Conservation (phyloP, 2,797 vertebrate genomes). For the Heliangelus exortis region DNA sequence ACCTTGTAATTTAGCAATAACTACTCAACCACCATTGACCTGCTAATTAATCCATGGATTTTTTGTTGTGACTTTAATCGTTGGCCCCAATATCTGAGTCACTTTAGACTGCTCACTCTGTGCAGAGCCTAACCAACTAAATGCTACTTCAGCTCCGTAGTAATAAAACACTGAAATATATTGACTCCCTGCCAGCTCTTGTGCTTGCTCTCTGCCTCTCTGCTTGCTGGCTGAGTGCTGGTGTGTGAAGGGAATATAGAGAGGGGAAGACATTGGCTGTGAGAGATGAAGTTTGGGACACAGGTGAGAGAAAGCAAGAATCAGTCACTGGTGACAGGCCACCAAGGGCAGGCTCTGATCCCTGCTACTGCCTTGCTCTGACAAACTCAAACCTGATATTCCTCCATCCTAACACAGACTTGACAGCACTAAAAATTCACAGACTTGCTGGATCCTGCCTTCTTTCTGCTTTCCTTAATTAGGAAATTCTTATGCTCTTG, state of each 20-base stretch:
- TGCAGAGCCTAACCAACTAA: slow-evolving; percentile 74
- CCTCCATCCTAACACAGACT: background rate
- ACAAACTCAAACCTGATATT: background rate
- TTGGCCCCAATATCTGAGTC: slow-evolving; percentile 72
- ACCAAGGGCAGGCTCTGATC: slow-evolving; percentile 38
- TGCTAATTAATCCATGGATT: slow-evolving; percentile 83
- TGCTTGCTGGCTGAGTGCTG: slow-evolving; percentile 55
- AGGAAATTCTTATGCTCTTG: background rate
- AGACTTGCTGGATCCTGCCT: background rate
- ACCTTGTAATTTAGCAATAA: slow-evolving; percentile 82
- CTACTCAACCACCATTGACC: slow-evolving; percentile 77
- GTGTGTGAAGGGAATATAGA: slow-evolving; percentile 70
- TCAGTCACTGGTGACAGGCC: slow-evolving; percentile 56
- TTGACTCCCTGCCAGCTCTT: slow-evolving; percentile 78
- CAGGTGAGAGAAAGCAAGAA: slow-evolving; percentile 67
- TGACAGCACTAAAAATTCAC: background rate
- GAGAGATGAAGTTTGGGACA: slow-evolving; percentile 70
- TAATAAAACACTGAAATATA: slow-evolving; percentile 84
- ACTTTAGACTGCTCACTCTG: slow-evolving; percentile 76
- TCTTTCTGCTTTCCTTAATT: background rate
- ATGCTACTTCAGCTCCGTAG: slow-evolving; percentile 74
- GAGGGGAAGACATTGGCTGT: slow-evolving; percentile 22
- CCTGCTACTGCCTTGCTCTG: background rate
- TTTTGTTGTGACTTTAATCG: slow-evolving; percentile 77
- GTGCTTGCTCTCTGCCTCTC: slow-evolving; percentile 60